Evolutionary conservation across 2,888 invertebrate genomes (phyloP).

Genomic region (Deladenus siricidicola): DNA sequence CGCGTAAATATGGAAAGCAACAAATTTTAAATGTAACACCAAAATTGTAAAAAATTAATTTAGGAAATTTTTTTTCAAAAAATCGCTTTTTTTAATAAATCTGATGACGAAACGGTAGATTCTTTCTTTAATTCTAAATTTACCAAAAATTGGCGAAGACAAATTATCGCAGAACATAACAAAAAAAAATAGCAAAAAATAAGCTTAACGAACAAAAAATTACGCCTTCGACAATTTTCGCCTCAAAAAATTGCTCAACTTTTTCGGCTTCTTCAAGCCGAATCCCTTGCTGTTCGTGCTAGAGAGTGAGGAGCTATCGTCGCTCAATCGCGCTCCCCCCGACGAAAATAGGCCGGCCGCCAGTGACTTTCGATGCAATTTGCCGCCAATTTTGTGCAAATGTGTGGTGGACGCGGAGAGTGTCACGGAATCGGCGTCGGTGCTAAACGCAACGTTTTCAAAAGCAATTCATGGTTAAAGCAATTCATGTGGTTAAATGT

Average conservation of each 20-base stretch:
- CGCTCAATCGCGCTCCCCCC: not conserved
- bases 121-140: no score
- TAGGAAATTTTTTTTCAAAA: no score
- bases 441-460: no score
- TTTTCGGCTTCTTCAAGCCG: slow-evolving; percentile 2
- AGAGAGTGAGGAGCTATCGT: slow-evolving; percentile 5
- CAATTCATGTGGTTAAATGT: no score
- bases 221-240: slow-evolving; percentile 18
- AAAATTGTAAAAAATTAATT: no score
- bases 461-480: no score
- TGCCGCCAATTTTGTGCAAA: not conserved
- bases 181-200: not conserved
- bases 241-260: slow-evolving; percentile 5
- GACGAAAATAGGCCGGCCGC: not conserved
- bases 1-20: no score
- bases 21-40: no score
- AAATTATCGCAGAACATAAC: no score
- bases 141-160: no score
- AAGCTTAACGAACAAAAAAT: slow-evolving; percentile 13
- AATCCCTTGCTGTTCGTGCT: slow-evolving; percentile 1
- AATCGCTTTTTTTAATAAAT: no score
- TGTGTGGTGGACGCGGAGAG: not conserved
- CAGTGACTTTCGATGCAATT: not conserved
- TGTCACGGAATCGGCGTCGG: not conserved
- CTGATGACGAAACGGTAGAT: no score